Evolutionary conservation across 2,113 vertebrate genomes (phyloP).

Genomic region (Psittacara wagleri): DNA sequence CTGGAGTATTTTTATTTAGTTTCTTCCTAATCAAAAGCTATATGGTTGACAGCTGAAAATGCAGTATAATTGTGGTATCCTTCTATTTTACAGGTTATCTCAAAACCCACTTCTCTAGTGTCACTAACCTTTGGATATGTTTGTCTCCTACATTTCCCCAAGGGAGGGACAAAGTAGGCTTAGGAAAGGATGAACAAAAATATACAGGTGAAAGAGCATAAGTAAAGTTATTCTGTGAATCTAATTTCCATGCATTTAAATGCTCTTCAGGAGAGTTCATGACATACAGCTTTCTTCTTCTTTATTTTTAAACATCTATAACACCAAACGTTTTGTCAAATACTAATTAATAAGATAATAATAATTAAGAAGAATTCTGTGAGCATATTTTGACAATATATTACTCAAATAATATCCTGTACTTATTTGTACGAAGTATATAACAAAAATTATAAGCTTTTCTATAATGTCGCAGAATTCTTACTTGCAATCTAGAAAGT

Average conservation of each 20-base stretch:
- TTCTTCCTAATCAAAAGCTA: not conserved
- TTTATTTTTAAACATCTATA: not conserved
- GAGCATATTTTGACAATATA: not conserved
- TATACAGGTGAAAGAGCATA: not conserved
- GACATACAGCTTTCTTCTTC: not conserved
- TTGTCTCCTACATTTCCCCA: not conserved
- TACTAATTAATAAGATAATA: not conserved
- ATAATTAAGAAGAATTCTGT: not conserved
- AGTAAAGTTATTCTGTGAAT: not conserved
- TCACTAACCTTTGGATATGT: not conserved
- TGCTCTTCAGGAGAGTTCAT: not conserved
- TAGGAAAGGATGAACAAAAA: not conserved
- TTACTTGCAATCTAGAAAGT: not conserved
- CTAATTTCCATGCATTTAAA: not conserved
- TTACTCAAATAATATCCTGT: not conserved
- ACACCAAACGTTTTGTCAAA: not conserved
- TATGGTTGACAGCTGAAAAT: not conserved
- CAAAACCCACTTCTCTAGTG: not conserved
- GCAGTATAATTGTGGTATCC: not conserved
- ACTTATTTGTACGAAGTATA: not conserved
- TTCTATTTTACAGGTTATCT: not conserved
- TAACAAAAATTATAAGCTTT: not conserved
- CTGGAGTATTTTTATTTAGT: not conserved
- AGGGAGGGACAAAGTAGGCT: not conserved
- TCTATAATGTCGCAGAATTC: not conserved